Evolutionary conservation across 2,113 vertebrate genomes (phyloP), one percentile per base, ranked within the genome.

Genomic region (Scomber japonicus): DNA sequence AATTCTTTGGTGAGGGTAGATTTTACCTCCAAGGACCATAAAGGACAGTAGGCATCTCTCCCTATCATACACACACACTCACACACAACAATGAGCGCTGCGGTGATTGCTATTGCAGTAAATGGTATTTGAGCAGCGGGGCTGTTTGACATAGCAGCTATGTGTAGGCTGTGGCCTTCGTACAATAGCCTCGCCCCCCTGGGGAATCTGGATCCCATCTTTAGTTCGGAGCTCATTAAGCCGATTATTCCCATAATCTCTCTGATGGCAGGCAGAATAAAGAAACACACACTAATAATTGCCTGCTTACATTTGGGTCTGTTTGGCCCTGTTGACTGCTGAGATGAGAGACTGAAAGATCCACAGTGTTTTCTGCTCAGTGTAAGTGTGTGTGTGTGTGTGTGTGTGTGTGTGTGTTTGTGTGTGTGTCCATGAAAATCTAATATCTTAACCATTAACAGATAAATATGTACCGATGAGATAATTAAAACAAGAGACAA

Each of bases 181-280:
- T 70, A 88, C 87, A 89, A 90, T 80, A 77, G 73, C 65, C 57
- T 50, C 44, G 21, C 45, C 72, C 82, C 82, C 70, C 75, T 5
- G 55, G 78, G 85, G 88, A 87, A 84, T 84, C 66, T 72, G 71
- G 80, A 89, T 90, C 72, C 66, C 87, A 88, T 91, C 86, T 90
- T 91, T 86, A 84, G 72, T 77, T 84, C 48, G 74, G 71, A 81
- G 88, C 90, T 91, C 92, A 92, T 92, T 91, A 91, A 86, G 79
- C 81, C 65, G 78, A 91, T 91, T 86, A 89, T 90, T 88, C 80
- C 70, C 77, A 85, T 88, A 91, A 92, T 92, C 92, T 88, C 80
- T 84, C 76, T 71, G 78, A 88, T 75, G 80, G 89, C 80, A 66
- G 67, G 21, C 86, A 60, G 86, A 90, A 90, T 86, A 87, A 86